Evolutionary conservation across 1,140 invertebrate genomes (phyloP).

Genomic region (Mactra quadrangularis): DNA sequence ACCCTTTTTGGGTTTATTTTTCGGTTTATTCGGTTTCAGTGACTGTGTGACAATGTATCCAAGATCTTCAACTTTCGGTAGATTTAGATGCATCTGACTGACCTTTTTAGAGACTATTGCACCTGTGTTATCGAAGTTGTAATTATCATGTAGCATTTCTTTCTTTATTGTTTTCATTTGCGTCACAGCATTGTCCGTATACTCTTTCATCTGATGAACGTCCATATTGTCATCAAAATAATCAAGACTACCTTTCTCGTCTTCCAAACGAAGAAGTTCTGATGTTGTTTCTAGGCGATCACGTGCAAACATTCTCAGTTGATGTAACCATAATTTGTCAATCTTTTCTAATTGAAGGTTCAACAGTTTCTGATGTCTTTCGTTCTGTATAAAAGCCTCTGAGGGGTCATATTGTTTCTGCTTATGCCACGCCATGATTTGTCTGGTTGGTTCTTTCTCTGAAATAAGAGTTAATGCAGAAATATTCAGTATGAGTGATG

Average conservation of each 20-base stretch:
- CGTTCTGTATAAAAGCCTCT: slow-evolving; percentile 37
- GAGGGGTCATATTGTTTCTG: slow-evolving; percentile 28
- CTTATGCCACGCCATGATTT: slow-evolving; percentile 44
- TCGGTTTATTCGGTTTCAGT: slow-evolving; percentile 4
- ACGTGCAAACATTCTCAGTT: slow-evolving; percentile 5
- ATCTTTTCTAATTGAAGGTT: slow-evolving; percentile 24
- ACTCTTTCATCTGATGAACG: slow-evolving; percentile 27
- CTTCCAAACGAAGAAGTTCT: slow-evolving; percentile 1
- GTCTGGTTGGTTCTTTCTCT: too few species aligned
- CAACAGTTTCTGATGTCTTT: slow-evolving; percentile 32
- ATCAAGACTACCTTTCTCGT: slow-evolving; percentile 11
- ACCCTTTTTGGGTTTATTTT: neutral
- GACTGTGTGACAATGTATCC: slow-evolving; percentile 23
- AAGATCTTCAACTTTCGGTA: slow-evolving; percentile 3
- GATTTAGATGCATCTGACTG: neutral
- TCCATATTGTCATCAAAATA: slow-evolving; percentile 37
- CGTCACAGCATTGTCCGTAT: neutral
- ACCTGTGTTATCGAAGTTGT: slow-evolving; percentile 23
- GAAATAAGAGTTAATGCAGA: too few species aligned
- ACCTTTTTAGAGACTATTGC: slow-evolving; percentile 3
- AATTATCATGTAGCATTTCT: slow-evolving; percentile 28
- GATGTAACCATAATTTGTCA: slow-evolving; percentile 14
- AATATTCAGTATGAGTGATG: too few species aligned
- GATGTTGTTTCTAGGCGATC: slow-evolving; percentile 22
- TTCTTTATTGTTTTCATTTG: slow-evolving; percentile 33